Conservation (phyloP, 2,113 vertebrate species). For the Ariopsis seemanni region DNA sequence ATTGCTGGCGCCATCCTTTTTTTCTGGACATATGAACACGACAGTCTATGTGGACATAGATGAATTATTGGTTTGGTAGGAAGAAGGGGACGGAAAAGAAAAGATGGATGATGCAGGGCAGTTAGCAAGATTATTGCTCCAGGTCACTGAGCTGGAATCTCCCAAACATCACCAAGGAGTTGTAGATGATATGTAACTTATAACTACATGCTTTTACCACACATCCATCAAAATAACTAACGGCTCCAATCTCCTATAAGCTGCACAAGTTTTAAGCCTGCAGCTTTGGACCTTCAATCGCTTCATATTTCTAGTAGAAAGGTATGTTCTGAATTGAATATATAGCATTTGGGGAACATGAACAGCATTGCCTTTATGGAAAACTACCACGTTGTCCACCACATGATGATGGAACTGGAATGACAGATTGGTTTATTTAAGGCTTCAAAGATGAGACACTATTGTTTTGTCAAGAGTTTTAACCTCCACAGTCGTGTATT, state of each 20-base stretch:
- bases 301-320: not conserved
- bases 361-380: no score
- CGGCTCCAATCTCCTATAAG: not conserved
- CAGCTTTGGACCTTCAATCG: not conserved
- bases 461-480: no score
- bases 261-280: no score
- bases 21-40: constrained; percentile 11
- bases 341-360: not conserved
- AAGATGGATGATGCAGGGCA: not conserved
- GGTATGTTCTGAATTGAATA: no score
- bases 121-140: not conserved
- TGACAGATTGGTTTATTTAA: no score
- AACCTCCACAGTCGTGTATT: no score
- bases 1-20: constrained; percentile 25
- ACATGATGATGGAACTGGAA: no score
- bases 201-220: not conserved
- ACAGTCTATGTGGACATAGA: constrained; percentile 2
- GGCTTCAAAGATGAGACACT: no score
- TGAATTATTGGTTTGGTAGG: constrained; percentile 33
- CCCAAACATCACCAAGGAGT: not conserved
- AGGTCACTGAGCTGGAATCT: not conserved
- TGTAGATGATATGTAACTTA: not conserved
- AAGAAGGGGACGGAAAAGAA: not conserved
- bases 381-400: no score
- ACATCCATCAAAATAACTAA: not conserved